Base-by-base conservation (phyloP, 2,113 vertebrate genomes). In the Cathartes aura region DNA sequence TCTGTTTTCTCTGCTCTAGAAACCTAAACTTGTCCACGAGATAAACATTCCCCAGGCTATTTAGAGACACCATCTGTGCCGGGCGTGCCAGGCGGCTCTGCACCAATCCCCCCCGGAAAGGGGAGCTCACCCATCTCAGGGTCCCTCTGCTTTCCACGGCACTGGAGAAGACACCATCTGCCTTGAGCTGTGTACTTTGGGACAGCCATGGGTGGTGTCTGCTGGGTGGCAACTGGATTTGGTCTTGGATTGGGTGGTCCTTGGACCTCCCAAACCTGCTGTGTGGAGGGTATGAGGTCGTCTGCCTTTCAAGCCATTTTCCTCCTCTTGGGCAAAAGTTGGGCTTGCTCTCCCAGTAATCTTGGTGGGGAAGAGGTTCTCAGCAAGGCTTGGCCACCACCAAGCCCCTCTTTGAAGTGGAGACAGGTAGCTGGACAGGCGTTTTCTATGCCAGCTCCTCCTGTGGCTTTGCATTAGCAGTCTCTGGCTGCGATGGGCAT, bases 1-100 rank as follows among this genome's bases (percentile, higher is more conserved):
- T 97, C 96, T 97, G 96, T 88, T 96, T 97, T 90, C 79, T 73
- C 75, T 94, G 95, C 94, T 95, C 94, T 76, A 97, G 94, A 96
- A 97, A 95, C 94, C 92, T 95, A 96, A 97, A 97, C 92, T 94
- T 70, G 88, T 81, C 85, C 80, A 81, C 3, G 21, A 86, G 88
- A 83, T 58, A 90, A 95, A 94, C 85, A 93, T 90, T 96, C 80
- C 75, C 75, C 30, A 7, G 63, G 79, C 92, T 97, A 95, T 97
- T 97, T 97, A 66, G 85, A 97, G 97, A 66, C 20, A 4, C 97
- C 96, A 95, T 97, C 97, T 97, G 96, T 93, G 87, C 87, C 0
- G 34, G 73, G 75, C 0, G 4, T 4, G 9, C 72, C 4, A n/a
- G 80, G 81, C 11, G 8, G 74, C 78, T 92, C 82, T 1, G 63